Evolutionary conservation across 2,113 vertebrate genomes (phyloP).

Genomic region (Pachycephala philippinensis): DNA sequence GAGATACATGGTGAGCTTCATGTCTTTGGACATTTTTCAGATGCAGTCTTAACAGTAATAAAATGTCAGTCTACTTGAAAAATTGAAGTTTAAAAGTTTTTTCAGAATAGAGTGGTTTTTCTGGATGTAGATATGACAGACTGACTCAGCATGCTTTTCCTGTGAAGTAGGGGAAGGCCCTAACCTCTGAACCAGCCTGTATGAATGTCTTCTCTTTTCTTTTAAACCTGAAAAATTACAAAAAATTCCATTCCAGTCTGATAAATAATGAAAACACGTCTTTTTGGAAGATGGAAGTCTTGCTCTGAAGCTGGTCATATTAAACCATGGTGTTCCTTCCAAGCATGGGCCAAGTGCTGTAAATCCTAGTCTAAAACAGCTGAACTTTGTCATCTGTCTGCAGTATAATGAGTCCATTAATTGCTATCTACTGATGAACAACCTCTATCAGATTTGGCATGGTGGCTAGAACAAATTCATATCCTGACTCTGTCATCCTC

Average conservation of each 20-base stretch:
- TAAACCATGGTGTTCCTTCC: neutral
- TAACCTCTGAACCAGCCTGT: neutral
- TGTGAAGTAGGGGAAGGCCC: neutral
- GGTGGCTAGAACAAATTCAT: neutral
- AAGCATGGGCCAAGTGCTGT: neutral
- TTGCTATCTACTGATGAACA: neutral
- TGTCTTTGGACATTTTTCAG: conserved; percentile 51
- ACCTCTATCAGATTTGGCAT: neutral
- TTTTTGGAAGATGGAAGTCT: neutral
- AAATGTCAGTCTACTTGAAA: neutral
- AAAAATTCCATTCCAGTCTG: neutral
- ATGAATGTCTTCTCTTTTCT: neutral
- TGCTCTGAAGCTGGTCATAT: neutral
- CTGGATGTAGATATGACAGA: neutral
- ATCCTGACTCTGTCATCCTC: neutral
- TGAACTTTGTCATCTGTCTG: neutral
- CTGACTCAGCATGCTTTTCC: neutral
- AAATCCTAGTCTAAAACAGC: conserved; percentile 8
- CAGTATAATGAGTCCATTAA: neutral
- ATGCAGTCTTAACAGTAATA: conserved; percentile 2
- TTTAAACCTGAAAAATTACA: neutral
- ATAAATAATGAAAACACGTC: neutral
- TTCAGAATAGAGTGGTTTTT: neutral
- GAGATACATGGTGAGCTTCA: conserved; percentile 48
- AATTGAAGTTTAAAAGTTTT: neutral